Conservation (phyloP, 2,113 vertebrate species). For the Orcinus orca region DNA sequence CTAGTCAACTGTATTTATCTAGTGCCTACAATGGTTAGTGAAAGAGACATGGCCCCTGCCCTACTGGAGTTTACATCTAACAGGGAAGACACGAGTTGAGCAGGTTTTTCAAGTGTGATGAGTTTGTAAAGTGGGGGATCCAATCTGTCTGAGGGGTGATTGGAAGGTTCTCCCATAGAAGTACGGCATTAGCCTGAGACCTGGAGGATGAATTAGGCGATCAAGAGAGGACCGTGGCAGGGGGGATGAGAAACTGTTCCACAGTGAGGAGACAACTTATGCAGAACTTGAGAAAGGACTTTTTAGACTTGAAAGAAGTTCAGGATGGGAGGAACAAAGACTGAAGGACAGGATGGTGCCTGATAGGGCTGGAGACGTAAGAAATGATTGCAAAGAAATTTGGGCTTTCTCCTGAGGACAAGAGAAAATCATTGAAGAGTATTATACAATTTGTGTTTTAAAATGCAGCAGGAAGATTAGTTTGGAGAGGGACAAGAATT, state of each 20-base stretch:
- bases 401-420: background rate
- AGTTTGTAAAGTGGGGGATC: background rate
- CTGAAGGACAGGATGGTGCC: background rate
- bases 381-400: slow-evolving; percentile 33
- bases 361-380: background rate
- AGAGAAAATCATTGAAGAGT: background rate
- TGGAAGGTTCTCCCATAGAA: background rate
- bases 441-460: slow-evolving; percentile 41
- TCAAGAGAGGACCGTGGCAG: background rate
- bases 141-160: background rate
- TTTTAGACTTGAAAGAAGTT: slow-evolving; percentile 41
- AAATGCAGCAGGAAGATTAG: background rate
- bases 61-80: background rate
- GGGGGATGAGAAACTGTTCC: background rate
- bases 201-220: background rate
- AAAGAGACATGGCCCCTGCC: background rate
- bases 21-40: background rate
- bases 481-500: background rate
- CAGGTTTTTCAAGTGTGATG: background rate
- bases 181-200: background rate
- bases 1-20: background rate
- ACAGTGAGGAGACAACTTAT: background rate
- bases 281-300: background rate
- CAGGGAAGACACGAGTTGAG: background rate
- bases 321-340: background rate